Percentiles rank a stretch among this genome's conserved stretches.
Evolutionary conservation across 2,888 invertebrate genomes (phyloP).

Genomic region (Acanthoscelides obtectus): DNA sequence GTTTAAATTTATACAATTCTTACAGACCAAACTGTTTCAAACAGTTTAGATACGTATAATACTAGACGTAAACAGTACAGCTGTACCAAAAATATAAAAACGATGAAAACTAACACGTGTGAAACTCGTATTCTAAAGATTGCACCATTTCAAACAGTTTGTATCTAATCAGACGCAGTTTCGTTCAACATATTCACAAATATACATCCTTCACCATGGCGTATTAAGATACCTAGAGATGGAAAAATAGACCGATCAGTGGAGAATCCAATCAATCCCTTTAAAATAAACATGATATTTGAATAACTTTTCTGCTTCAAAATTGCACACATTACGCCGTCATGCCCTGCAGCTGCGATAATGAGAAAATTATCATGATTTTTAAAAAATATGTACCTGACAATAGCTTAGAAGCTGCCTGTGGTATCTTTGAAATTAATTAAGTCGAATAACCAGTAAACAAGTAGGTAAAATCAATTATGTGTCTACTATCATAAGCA

Average conservation of each 20-base stretch:
- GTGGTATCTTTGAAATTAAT: too few relatives aligned
- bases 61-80: conserved; percentile 1
- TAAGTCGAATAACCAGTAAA: too few relatives aligned
- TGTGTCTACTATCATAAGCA: too few relatives aligned
- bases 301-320: too few relatives aligned
- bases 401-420: too few relatives aligned
- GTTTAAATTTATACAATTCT: conserved; percentile 41
- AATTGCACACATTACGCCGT: too few relatives aligned
- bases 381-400: too few relatives aligned
- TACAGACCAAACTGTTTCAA: conserved; percentile 37
- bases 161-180: conserved; percentile 25
- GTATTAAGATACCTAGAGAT: not conserved
- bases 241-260: not conserved
- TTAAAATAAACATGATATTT: too few relatives aligned
- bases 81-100: not conserved
- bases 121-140: conserved; percentile 16
- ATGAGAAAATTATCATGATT: too few relatives aligned
- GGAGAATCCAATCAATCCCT: too few relatives aligned
- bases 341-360: too few relatives aligned
- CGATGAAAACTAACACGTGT: not conserved
- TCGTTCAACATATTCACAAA: conserved; percentile 45
- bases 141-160: conserved; percentile 29
- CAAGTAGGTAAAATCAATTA: too few relatives aligned
- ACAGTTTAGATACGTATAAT: conserved; percentile 22
- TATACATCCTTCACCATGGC: conserved; percentile 47